A percentile compares a stretch with the other conserved stretches of the same genome.
Evolutionary conservation across 37 sponge, comb jelly and placozoan species (phyloP).

Genomic region (Beroe forskalii): DNA sequence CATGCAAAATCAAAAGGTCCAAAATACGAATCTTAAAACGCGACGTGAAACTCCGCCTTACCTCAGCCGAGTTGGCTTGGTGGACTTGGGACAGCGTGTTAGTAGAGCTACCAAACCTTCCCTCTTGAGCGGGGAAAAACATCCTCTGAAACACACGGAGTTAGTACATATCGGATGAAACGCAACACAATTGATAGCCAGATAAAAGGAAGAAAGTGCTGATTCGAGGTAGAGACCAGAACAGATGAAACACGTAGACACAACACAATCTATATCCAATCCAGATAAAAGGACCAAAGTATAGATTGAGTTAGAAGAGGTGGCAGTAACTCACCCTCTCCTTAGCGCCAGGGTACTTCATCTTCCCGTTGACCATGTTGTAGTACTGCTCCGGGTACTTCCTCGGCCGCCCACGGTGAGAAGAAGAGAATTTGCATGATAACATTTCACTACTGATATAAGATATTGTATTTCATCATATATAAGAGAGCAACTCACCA

Average conservation of each 20-base stretch:
- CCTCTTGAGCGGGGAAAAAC: conserved; percentile 23
- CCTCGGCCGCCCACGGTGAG: not conserved
- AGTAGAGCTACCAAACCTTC: not conserved
- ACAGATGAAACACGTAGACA: not conserved
- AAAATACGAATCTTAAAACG: too few relatives aligned
- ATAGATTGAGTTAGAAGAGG: too few relatives aligned
- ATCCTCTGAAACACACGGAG: not conserved
- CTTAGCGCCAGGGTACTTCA: conserved; percentile 48
- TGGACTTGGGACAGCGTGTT: too few relatives aligned
- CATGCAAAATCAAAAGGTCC: too few relatives aligned
- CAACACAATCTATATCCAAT: too few relatives aligned
- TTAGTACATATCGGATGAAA: too few relatives aligned
- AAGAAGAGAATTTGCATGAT: not conserved
- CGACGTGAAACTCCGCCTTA: too few relatives aligned
- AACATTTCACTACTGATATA: not conserved
- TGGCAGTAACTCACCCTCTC: conserved; percentile 54
- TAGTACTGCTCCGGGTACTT: conserved; percentile 39
- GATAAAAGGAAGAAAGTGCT: too few relatives aligned
- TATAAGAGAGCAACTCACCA: not conserved
- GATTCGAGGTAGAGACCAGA: too few relatives aligned
- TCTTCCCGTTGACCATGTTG: conserved; percentile 39
- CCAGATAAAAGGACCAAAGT: too few relatives aligned
- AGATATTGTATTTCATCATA: not conserved
- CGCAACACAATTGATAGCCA: too few relatives aligned
- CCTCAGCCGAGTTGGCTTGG: too few relatives aligned